Conservation (phyloP, 1,140 invertebrate genomes). For the Monochamus saltuarius region DNA sequence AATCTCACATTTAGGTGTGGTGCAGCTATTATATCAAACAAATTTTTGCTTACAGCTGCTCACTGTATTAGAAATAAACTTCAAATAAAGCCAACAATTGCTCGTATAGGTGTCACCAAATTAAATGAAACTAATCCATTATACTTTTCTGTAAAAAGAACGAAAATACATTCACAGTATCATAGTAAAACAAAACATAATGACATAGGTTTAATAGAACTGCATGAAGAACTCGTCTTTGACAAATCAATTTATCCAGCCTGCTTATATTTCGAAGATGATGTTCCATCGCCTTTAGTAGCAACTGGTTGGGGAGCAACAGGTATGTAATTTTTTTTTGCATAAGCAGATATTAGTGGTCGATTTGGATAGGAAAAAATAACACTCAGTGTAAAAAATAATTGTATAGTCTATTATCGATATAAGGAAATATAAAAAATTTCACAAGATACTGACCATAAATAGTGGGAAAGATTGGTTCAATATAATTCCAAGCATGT, state of each 20-base stretch:
- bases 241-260: slow-evolving; percentile 38
- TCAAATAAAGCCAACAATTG: slow-evolving; percentile 26
- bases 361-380: too few species aligned
- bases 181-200: slow-evolving; percentile 29
- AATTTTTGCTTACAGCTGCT: slow-evolving; percentile 45
- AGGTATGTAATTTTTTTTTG: slow-evolving; percentile 24
- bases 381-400: too few species aligned
- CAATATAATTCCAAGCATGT: too few species aligned
- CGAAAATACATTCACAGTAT: slow-evolving; percentile 38
- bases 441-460: too few species aligned
- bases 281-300: slow-evolving; percentile 40
- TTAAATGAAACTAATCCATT: slow-evolving; percentile 21
- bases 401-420: too few species aligned
- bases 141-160: slow-evolving; percentile 32
- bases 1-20: slow-evolving; percentile 36
- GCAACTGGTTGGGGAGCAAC: slow-evolving; percentile 44
- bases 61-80: slow-evolving; percentile 41
- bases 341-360: too few species aligned
- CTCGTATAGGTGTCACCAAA: slow-evolving; percentile 37
- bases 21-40: slow-evolving; percentile 39
- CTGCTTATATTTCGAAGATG: slow-evolving; percentile 40
- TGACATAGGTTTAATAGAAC: slow-evolving; percentile 42
- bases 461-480: too few species aligned
- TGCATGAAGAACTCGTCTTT: slow-evolving; percentile 30
- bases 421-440: too few species aligned